Conservation (phyloP, 2,113 vertebrate species). For the Oenanthe oenanthe region DNA sequence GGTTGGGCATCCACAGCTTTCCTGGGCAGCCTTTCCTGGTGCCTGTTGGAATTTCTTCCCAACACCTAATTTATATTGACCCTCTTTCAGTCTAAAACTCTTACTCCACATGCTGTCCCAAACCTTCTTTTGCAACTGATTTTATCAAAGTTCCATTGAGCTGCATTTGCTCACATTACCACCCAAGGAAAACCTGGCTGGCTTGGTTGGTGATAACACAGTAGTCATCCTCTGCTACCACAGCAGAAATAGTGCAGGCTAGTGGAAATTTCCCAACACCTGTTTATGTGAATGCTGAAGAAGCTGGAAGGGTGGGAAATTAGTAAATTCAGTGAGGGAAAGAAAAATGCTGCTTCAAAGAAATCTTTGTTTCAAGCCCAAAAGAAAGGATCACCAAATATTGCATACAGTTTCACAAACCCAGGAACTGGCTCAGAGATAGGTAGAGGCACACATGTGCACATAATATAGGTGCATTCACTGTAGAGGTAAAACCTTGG, state of each 20-base stretch:
- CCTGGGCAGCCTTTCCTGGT: neutral
- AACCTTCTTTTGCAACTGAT: neutral
- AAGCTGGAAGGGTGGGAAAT: neutral
- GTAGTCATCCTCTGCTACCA: neutral
- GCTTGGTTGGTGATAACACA: neutral
- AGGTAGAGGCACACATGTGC: neutral
- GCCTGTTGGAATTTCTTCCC: neutral
- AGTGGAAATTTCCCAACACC: neutral
- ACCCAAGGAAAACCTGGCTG: neutral
- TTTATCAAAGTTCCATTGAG: neutral
- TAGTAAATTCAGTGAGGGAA: neutral
- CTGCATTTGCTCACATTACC: neutral
- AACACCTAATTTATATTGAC: neutral
- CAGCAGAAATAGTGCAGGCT: neutral
- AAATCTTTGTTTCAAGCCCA: neutral
- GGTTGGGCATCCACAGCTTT: neutral
- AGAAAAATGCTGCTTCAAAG: neutral
- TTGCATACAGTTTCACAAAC: neutral
- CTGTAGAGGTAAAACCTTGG: neutral
- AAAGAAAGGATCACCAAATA: neutral
- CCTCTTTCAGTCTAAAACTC: neutral
- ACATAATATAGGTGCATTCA: neutral
- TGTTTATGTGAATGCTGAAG: neutral
- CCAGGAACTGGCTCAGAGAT: neutral
- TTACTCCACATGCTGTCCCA: neutral